phyloP scores from a whole-genome alignment of 2,113 vertebrate genomes.

The Forbesichthys agassizii region DNA sequence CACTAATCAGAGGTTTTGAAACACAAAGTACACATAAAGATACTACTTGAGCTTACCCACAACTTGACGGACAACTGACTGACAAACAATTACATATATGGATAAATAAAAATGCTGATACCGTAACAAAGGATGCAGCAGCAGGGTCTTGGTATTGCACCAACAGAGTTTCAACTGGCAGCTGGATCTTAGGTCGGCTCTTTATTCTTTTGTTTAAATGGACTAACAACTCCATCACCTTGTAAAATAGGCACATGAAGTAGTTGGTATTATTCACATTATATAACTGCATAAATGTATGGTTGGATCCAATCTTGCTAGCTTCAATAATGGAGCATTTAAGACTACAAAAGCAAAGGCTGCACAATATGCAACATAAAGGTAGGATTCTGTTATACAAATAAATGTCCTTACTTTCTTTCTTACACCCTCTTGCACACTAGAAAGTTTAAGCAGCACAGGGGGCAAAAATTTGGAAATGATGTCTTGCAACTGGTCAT shows the following conservation, averaged over 20 bases:
- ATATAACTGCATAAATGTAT: not conserved
- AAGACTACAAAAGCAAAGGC: no score
- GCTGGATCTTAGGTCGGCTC: slow-evolving; percentile 94
- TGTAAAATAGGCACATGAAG: not conserved
- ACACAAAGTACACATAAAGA: no score
- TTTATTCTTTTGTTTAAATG: slow-evolving; percentile 98
- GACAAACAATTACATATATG: no score
- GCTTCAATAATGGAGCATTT: no score
- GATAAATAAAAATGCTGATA: slow-evolving; percentile 46
- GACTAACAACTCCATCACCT: slow-evolving; percentile 98
- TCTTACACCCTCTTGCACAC: slow-evolving; percentile 94
- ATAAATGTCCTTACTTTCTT: slow-evolving; percentile 87
- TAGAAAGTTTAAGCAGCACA: slow-evolving; percentile 96
- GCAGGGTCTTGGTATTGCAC: slow-evolving; percentile 98
- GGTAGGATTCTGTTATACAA: not conserved
- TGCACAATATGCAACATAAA: no score
- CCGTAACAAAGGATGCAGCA: slow-evolving; percentile 96
- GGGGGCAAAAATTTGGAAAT: slow-evolving; percentile 98
- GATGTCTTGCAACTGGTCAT: slow-evolving; percentile 95
- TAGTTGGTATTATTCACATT: not conserved
- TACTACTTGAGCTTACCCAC: no score
- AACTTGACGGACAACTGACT: no score
- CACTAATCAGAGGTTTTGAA: no score
- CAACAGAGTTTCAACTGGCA: slow-evolving; percentile 94
- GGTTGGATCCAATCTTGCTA: no score